Percentiles rank a stretch among this genome's conserved stretches.
Conservation (phyloP, 2,888 invertebrate species). For the Hyles lineata region DNA sequence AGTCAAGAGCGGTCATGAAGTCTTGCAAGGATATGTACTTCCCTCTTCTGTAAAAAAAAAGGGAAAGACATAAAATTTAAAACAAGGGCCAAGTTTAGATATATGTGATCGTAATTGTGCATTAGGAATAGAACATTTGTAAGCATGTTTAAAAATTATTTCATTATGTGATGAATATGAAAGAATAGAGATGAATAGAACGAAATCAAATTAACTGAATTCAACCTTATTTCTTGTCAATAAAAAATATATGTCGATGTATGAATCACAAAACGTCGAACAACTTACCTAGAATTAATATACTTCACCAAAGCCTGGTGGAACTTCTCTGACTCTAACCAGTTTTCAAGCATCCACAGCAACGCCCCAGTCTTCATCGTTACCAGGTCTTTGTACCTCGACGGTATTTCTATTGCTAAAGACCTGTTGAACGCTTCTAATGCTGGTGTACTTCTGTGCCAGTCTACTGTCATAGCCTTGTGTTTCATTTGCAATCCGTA, state of each 20-base stretch:
- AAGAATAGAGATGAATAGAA: no score
- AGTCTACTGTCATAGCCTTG: constrained; percentile 70
- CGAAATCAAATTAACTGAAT: no score
- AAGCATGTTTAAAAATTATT: no score
- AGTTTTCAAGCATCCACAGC: constrained; percentile 79
- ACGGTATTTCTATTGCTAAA: constrained; percentile 67
- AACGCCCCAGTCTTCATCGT: constrained; percentile 76
- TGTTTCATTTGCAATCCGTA: constrained; percentile 72
- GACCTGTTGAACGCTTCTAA: constrained; percentile 65
- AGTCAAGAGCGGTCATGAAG: constrained; percentile 66
- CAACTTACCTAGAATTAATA: constrained; percentile 61
- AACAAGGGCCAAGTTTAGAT: no score
- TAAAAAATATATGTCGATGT: no score
- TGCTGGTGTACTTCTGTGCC: constrained; percentile 66
- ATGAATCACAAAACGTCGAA: not conserved
- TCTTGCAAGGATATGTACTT: constrained; percentile 67
- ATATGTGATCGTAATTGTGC: no score
- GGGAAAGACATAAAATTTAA: not conserved
- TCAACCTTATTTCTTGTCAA: no score
- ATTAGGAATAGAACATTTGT: no score
- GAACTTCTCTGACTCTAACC: constrained; percentile 69
- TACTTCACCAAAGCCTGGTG: constrained; percentile 69
- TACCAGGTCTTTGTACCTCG: constrained; percentile 66
- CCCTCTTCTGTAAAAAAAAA: constrained; percentile 61
- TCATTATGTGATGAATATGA: no score